A percentile compares a stretch with the other conserved stretches of the same genome.
Conservation (phyloP, 1,140 invertebrate genomes). For the Aphis gossypii region DNA sequence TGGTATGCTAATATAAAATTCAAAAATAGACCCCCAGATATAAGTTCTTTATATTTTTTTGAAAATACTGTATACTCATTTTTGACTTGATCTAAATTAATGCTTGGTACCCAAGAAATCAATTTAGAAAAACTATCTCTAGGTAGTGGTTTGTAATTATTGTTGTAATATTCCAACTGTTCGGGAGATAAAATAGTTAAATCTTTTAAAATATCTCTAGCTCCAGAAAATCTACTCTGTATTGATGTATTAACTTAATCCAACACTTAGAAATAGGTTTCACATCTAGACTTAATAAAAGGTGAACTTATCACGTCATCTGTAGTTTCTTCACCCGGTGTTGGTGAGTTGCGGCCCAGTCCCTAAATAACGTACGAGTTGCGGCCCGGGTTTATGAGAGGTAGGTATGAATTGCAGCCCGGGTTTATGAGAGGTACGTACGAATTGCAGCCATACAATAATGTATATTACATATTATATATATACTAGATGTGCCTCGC, state of each 20-base stretch:
- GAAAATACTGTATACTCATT: background rate
- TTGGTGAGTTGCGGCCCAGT: too few species aligned
- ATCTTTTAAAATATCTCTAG: conserved; percentile 1
- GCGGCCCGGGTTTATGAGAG: too few species aligned
- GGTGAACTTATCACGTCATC: background rate
- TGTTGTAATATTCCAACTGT: background rate
- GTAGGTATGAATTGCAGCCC: too few species aligned
- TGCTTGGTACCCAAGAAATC: background rate
- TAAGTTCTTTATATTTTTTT: background rate
- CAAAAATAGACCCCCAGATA: background rate
- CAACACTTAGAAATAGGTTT: background rate
- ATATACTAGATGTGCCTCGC: too few species aligned
- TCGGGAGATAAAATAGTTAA: background rate
- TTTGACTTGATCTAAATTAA: conserved; percentile 12
- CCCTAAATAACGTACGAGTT: too few species aligned
- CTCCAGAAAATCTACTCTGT: conserved; percentile 12
- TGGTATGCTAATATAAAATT: too few species aligned
- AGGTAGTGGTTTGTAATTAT: background rate
- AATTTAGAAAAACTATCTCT: conserved; percentile 15
- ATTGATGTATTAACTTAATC: background rate
- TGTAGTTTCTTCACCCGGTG: background rate
- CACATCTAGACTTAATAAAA: background rate
- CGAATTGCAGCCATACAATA: too few species aligned
- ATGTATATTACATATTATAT: too few species aligned
- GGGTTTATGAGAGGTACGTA: too few species aligned